Conservation (phyloP, 2,888 invertebrate species). For the Phymatocera aterrima region DNA sequence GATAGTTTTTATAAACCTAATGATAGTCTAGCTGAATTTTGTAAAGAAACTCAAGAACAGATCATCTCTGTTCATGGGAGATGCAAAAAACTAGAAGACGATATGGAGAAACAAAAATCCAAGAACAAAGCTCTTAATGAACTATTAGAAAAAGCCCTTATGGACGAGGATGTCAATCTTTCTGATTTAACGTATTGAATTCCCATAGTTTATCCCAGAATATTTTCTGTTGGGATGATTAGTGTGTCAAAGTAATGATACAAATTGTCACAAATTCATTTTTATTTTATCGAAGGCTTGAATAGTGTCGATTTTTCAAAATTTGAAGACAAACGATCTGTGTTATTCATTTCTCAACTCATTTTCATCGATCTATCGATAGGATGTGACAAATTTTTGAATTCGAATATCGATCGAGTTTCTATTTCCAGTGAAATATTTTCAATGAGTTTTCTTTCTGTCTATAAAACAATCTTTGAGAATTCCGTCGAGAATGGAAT, state of each 20-base stretch:
- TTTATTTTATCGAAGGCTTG: no score
- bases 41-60: slow-evolving; percentile 50
- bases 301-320: no score
- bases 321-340: no score
- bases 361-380: no score
- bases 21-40: slow-evolving; percentile 53
- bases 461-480: no score
- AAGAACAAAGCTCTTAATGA: slow-evolving; percentile 76
- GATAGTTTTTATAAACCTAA: slow-evolving; percentile 20
- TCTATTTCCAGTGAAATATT: no score
- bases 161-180: slow-evolving; percentile 48
- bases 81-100: slow-evolving; percentile 75
- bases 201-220: neutral
- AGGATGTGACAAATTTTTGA: no score
- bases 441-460: no score
- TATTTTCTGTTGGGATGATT: neutral
- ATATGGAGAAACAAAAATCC: slow-evolving; percentile 75
- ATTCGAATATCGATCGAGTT: no score
- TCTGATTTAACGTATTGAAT: neutral
- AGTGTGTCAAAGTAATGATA: neutral
- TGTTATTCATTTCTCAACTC: no score
- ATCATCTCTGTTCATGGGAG: slow-evolving; percentile 51
- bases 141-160: slow-evolving; percentile 74
- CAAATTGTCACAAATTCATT: no score
- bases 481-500: no score